Evolutionary conservation across 2,113 vertebrate species (phyloP).

Genomic region (Engystomops pustulosus): DNA sequence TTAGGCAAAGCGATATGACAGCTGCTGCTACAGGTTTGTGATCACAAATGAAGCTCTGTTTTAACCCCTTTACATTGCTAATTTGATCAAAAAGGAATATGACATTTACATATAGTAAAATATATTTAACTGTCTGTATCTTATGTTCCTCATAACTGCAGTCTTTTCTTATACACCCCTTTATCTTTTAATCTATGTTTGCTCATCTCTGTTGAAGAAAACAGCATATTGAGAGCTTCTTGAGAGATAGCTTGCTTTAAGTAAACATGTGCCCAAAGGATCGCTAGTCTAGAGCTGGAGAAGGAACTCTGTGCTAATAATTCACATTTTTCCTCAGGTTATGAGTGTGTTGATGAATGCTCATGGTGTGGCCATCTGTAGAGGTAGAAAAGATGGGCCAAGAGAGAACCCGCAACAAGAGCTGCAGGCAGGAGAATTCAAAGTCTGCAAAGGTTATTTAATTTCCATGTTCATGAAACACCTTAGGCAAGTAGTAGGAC

Average conservation of each 20-base stretch:
- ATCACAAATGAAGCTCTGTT: too few relatives aligned
- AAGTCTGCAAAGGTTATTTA: not conserved
- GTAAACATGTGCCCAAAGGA: constrained; percentile 2
- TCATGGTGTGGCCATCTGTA: constrained; percentile 25
- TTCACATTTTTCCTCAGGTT: constrained; percentile 10
- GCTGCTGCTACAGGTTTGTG: too few relatives aligned
- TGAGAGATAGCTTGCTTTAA: not conserved
- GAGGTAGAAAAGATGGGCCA: constrained; percentile 3
- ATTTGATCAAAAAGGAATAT: too few relatives aligned
- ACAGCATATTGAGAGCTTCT: not conserved
- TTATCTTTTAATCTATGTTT: not conserved
- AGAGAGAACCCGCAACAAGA: not conserved
- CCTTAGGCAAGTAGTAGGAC: not conserved
- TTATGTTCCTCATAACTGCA: too few relatives aligned
- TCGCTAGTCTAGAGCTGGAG: not conserved
- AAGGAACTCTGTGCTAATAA: not conserved
- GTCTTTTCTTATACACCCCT: not conserved
- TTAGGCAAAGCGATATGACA: too few relatives aligned
- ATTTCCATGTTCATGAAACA: not conserved
- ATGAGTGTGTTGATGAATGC: constrained; percentile 1
- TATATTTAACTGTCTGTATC: too few relatives aligned
- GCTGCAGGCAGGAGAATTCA: not conserved
- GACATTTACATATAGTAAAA: too few relatives aligned
- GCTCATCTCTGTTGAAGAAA: not conserved
- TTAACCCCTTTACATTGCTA: too few relatives aligned